A percentile compares a stretch with the other conserved stretches of the same genome.
phyloP scores from a whole-genome alignment of 2,113 vertebrate genomes.

The Oreochromis spilurus region DNA sequence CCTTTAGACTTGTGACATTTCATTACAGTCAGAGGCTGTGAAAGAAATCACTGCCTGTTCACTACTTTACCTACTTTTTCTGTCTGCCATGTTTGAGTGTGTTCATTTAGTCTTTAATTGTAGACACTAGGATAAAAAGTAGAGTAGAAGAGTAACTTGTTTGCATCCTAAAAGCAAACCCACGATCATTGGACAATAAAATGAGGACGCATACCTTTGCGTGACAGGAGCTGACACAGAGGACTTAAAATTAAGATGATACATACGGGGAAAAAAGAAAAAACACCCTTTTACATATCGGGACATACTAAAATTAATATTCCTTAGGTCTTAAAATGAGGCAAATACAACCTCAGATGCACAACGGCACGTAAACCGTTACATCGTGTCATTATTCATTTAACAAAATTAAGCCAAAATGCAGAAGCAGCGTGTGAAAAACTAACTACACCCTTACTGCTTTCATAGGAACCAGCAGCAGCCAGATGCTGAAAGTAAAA shows the following conservation, averaged over 20 bases:
- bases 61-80: neutral
- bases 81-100: neutral
- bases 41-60: neutral
- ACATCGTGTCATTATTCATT: neutral
- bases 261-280: fast-evolving
- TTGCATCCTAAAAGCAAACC: neutral
- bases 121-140: neutral
- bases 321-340: neutral
- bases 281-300: neutral
- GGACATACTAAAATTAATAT: neutral
- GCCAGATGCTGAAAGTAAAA: neutral
- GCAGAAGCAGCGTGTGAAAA: neutral
- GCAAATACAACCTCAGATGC: neutral
- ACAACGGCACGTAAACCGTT: neutral
- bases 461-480: neutral
- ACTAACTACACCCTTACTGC: neutral
- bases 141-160: neutral
- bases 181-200: neutral
- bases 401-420: neutral
- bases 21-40: neutral
- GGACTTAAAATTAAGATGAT: neutral
- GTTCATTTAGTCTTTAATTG: neutral
- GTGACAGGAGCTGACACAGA: neutral
- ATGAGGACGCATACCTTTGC: neutral
- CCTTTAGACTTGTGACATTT: neutral